Evolutionary conservation across 2,888 invertebrate genomes (phyloP).

Genomic region (Pterostichus madidus): DNA sequence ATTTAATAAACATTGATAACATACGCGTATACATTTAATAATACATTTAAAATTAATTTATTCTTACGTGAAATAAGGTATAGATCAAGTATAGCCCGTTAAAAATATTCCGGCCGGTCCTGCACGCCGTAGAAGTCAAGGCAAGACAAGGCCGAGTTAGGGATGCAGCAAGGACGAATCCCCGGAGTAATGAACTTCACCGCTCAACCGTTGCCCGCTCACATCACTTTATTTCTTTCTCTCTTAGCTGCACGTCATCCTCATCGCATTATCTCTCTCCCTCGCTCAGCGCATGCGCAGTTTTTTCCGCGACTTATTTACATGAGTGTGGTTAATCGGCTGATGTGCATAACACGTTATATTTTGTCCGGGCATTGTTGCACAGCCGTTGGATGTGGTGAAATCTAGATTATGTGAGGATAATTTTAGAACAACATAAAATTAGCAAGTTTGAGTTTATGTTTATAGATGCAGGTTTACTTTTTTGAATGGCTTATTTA

Average conservation of each 20-base stretch:
- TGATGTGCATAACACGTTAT: conserved; percentile 55
- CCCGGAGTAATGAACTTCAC: conserved; percentile 56
- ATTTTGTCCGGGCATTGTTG: conserved; percentile 49
- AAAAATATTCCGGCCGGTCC: conserved; percentile 13
- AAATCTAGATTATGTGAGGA: conserved; percentile 24
- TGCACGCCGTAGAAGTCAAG: conserved; percentile 16
- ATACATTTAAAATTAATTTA: too few species aligned
- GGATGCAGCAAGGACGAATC: conserved; percentile 61
- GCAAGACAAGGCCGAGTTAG: conserved; percentile 61
- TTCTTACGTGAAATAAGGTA: too few species aligned
- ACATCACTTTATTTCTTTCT: conserved; percentile 43
- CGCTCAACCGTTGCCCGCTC: conserved; percentile 37
- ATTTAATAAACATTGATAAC: too few species aligned
- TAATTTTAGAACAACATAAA: conserved; percentile 42
- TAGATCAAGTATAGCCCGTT: neutral
- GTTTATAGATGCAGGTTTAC: conserved; percentile 19
- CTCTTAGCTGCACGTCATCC: neutral
- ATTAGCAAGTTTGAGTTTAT: conserved; percentile 42
- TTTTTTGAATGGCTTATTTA: conserved; percentile 39
- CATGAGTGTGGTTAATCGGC: conserved; percentile 65
- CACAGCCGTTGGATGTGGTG: neutral
- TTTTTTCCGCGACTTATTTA: conserved; percentile 59
- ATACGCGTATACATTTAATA: too few species aligned
- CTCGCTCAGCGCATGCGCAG: neutral
- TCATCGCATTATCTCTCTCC: neutral